These are phyloP conservation scores for Rhingia rostrata DNA, from an alignment of 2,888 invertebrate genomes.

Conservation along the genomic window DNA sequence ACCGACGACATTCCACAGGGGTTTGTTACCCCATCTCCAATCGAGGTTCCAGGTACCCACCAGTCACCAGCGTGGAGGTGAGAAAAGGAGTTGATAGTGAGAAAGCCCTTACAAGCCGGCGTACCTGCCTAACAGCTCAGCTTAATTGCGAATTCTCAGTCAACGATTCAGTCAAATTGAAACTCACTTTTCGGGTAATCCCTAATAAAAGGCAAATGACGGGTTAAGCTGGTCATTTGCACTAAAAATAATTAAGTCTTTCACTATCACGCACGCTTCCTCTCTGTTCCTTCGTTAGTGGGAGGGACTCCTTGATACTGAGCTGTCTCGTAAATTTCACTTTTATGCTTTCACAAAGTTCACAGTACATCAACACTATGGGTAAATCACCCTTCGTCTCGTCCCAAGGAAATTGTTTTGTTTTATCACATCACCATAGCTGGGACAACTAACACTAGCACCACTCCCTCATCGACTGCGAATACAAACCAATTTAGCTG, in stretches of 20 bases:
- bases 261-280: constrained; percentile 20
- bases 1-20: no score
- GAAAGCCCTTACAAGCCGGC: no score
- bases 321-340: constrained; percentile 46
- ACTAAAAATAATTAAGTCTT: constrained; percentile 71
- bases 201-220: constrained; percentile 55
- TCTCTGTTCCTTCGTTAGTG: constrained; percentile 1
- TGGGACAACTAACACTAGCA: no score
- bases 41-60: no score
- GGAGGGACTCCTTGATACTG: neutral
- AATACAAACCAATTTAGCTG: constrained; percentile 69
- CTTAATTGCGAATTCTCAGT: constrained; percentile 14
- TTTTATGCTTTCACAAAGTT: constrained; percentile 49
- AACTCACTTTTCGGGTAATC: constrained; percentile 57
- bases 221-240: constrained; percentile 58
- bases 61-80: no score
- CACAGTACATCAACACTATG: constrained; percentile 53
- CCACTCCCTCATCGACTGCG: constrained; percentile 3
- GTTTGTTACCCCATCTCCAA: no score
- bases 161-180: constrained; percentile 35
- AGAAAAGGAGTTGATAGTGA: no score
- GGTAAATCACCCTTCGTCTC: constrained; percentile 9
- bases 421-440: constrained; percentile 53
- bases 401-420: constrained; percentile 54
- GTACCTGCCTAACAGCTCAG: neutral